Evolutionary conservation across 2,888 invertebrate species (phyloP).

Genomic region (Scaeva pyrastri): DNA sequence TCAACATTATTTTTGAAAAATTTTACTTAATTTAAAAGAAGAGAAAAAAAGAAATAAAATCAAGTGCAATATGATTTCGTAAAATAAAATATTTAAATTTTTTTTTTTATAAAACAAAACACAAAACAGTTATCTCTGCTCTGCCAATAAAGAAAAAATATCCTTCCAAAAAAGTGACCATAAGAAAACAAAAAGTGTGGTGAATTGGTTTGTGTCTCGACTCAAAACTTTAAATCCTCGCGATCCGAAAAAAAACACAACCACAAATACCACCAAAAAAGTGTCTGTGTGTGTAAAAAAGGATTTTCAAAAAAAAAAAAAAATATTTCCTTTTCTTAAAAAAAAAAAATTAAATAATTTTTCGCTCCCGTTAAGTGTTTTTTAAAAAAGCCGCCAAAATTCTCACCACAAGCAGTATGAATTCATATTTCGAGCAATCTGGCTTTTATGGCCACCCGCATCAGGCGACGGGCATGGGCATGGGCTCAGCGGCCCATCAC

Average conservation of each 20-base stretch:
- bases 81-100: conserved; percentile 36
- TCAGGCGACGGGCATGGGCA: conserved; percentile 89
- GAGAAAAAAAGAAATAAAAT: conserved; percentile 11
- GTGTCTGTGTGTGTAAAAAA: not conserved
- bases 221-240: conserved; percentile 51
- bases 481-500: conserved; percentile 88
- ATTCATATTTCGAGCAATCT: conserved; percentile 98
- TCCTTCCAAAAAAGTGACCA: conserved; percentile 44
- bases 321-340: conserved; percentile 1
- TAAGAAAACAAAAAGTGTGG: conserved; percentile 44
- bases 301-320: too few relatives aligned
- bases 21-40: conserved; percentile 4
- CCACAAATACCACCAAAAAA: not conserved
- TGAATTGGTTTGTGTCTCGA: conserved; percentile 74
- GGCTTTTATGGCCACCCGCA: conserved; percentile 98
- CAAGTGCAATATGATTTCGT: conserved; percentile 48
- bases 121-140: conserved; percentile 42
- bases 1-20: conserved; percentile 31
- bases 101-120: too few relatives aligned
- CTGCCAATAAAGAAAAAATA: conserved; percentile 29
- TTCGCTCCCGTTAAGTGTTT: conserved; percentile 39
- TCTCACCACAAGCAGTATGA: conserved; percentile 87
- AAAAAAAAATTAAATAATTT: conserved; percentile 4
- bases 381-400: conserved; percentile 82
- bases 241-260: conserved; percentile 38